A percentile compares a stretch with the other conserved stretches of the same genome.
Conservation (phyloP, 2,113 vertebrate genomes). For the Microcebus tavaratra region DNA sequence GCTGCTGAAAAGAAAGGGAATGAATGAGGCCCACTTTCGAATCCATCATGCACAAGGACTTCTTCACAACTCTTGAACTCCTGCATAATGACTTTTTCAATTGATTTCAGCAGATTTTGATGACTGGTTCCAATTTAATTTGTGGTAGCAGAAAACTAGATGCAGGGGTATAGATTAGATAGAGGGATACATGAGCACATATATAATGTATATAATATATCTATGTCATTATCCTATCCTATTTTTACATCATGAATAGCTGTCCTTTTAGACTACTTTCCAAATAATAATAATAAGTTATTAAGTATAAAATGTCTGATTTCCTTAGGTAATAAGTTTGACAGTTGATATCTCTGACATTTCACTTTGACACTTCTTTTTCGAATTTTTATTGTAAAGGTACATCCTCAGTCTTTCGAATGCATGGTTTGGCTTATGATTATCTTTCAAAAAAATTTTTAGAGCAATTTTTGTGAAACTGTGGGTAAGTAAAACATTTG, state of each 20-base stretch:
- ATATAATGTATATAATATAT: too few species aligned
- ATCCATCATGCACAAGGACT: slow-evolving; percentile 49
- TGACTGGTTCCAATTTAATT: slow-evolving; percentile 72
- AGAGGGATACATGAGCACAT: not conserved
- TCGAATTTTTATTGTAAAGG: too few species aligned
- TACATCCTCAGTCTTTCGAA: too few species aligned
- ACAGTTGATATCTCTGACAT: too few species aligned
- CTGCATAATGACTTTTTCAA: slow-evolving; percentile 79
- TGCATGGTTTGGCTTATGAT: too few species aligned
- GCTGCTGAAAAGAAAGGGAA: slow-evolving; percentile 55
- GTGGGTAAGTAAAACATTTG: too few species aligned
- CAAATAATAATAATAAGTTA: too few species aligned
- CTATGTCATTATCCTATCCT: not conserved
- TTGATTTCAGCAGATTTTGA: slow-evolving; percentile 80
- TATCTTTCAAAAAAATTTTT: too few species aligned
- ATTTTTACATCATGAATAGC: not conserved
- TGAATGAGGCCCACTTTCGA: slow-evolving; percentile 59
- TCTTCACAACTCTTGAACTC: slow-evolving; percentile 59
- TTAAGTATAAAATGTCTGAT: too few species aligned
- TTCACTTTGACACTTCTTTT: too few species aligned
- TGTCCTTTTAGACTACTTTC: slow-evolving; percentile 13
- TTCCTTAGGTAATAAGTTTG: too few species aligned
- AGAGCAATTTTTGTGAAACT: too few species aligned
- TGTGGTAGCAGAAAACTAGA: slow-evolving; percentile 71
- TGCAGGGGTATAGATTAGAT: not conserved